phyloP scores from a whole-genome alignment of 1,140 invertebrate species.

The Uloborus diversus region DNA sequence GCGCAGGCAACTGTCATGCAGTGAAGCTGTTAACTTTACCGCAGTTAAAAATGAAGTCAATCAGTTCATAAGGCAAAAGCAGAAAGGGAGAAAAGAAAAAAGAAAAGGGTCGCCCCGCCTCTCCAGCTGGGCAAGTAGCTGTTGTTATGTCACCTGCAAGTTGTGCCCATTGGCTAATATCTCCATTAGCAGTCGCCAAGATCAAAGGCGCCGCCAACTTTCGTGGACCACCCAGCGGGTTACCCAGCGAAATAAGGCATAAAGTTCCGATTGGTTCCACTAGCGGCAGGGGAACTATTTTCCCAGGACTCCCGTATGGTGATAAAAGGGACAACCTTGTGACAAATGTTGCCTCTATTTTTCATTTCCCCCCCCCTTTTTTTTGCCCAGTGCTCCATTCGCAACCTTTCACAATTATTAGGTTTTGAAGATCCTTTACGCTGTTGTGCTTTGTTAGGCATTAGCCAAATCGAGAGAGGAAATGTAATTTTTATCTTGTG shows the following conservation, averaged over 20 bases:
- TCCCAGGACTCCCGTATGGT: conserved; percentile 35
- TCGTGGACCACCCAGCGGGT: neutral
- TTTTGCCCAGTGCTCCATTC: neutral
- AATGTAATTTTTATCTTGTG: no score
- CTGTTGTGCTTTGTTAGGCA: neutral
- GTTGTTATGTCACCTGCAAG: conserved; percentile 49
- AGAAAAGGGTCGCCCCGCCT: neutral
- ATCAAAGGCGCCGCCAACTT: conserved; percentile 25
- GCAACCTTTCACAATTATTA: no score
- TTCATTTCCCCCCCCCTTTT: neutral
- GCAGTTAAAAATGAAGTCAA: conserved; percentile 27
- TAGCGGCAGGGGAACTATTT: conserved; percentile 19
- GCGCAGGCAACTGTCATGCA: no score
- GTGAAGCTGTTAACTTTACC: no score
- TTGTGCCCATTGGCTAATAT: conserved; percentile 48
- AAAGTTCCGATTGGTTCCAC: conserved; percentile 52
- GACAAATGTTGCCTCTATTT: conserved; percentile 17
- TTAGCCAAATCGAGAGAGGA: no score
- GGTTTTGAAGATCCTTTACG: no score
- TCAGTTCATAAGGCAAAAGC: conserved; percentile 35
- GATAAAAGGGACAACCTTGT: neutral
- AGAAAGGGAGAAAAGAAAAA: neutral
- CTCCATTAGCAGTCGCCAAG: conserved; percentile 32
- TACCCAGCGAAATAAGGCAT: conserved; percentile 15
- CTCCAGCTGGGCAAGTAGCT: neutral